Percentiles rank a stretch among this genome's conserved stretches.
These are phyloP conservation scores for Porites rus DNA, from an alignment of 92 coral and sea anemone genomes.

Conservation along the genomic window DNA sequence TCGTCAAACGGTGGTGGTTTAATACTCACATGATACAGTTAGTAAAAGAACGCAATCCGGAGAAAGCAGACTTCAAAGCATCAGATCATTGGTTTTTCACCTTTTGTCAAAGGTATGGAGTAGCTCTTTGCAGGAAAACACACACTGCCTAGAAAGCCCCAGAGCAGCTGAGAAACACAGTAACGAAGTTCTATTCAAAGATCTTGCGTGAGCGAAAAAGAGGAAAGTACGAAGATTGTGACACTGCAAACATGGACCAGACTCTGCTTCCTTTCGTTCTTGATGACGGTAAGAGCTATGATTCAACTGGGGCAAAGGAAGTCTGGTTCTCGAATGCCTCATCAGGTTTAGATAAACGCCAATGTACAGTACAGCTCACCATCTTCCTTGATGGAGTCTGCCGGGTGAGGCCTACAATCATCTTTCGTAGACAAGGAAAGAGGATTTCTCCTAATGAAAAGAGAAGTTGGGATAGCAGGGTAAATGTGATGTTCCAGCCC, in stretches of 20 bases:
- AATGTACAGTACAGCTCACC: slow-evolving; percentile 46
- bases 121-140: slow-evolving; percentile 38
- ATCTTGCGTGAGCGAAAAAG: slow-evolving; percentile 29
- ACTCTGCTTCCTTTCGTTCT: slow-evolving; percentile 49
- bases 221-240: slow-evolving; percentile 30
- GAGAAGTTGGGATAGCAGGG: slow-evolving; percentile 46
- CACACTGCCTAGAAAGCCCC: slow-evolving; percentile 33
- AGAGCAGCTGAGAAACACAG: slow-evolving; percentile 19
- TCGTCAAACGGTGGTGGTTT: slow-evolving; percentile 41
- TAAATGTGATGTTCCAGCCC: slow-evolving; percentile 42
- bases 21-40: slow-evolving; percentile 25
- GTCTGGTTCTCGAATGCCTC: slow-evolving; percentile 21
- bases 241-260: slow-evolving; percentile 51
- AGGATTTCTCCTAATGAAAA: slow-evolving; percentile 26
- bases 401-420: slow-evolving; percentile 46
- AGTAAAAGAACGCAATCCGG: slow-evolving; percentile 22
- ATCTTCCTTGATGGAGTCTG: slow-evolving; percentile 30
- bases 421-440: slow-evolving; percentile 45
- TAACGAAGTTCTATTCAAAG: slow-evolving; percentile 9
- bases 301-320: slow-evolving; percentile 37
- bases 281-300: slow-evolving; percentile 45
- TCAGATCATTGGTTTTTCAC: slow-evolving; percentile 24
- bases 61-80: slow-evolving; percentile 8
- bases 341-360: slow-evolving; percentile 44
- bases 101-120: slow-evolving; percentile 25